phyloP scores from a whole-genome alignment of 2,113 vertebrate genomes.

The Chauna torquata region DNA sequence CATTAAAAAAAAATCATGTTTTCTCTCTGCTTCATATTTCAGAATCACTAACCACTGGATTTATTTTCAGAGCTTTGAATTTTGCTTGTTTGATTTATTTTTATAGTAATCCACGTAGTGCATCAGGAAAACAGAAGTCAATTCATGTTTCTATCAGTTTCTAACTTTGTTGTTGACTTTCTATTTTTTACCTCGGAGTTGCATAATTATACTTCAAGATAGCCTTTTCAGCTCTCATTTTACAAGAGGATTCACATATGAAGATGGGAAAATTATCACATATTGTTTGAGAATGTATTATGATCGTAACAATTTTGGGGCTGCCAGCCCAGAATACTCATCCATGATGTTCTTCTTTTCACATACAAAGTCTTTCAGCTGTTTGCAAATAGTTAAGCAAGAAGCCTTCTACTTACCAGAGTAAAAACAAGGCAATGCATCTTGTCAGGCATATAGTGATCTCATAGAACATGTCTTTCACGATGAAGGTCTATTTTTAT shows the following conservation, averaged over 20 bases:
- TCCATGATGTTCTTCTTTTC: not conserved
- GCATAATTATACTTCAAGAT: not conserved
- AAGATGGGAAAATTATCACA: not conserved
- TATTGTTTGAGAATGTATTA: not conserved
- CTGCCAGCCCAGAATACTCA: not conserved
- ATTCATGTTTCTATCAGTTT: not conserved
- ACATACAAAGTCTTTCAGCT: constrained; percentile 1
- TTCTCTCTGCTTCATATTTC: not conserved
- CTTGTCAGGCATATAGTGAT: not conserved
- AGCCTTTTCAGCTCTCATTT: not conserved
- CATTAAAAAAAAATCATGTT: not conserved
- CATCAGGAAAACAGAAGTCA: not conserved
- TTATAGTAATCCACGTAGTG: not conserved
- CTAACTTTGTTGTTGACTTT: not conserved
- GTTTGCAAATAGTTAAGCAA: constrained; percentile 32
- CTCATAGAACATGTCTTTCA: not conserved
- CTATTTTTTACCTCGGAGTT: not conserved
- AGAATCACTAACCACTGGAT: not conserved
- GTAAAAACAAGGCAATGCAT: not conserved
- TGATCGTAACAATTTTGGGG: not conserved
- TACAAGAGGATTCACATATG: not conserved
- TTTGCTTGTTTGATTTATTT: not conserved
- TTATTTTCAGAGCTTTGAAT: not conserved
- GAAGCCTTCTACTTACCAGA: not conserved
- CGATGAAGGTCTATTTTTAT: not conserved